Conservation (phyloP, 1,140 invertebrate species). For the Portunus trituberculatus region DNA sequence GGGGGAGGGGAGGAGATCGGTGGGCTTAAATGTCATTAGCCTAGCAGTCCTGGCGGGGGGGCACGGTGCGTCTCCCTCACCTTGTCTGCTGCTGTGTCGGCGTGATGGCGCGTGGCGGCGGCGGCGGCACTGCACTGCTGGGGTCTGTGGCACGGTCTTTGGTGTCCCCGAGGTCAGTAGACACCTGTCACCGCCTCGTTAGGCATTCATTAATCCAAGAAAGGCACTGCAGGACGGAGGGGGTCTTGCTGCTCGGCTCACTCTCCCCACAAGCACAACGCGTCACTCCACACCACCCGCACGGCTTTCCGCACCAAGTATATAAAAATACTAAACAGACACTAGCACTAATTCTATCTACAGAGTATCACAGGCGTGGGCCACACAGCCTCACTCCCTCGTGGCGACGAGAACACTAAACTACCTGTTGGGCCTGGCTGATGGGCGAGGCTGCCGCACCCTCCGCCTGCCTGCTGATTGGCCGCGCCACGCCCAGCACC, state of each 20-base stretch:
- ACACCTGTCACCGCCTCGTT: slow-evolving; percentile 57
- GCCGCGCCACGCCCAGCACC: slow-evolving; percentile 69
- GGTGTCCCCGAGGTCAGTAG: slow-evolving; percentile 34
- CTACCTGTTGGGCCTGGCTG: slow-evolving; percentile 70
- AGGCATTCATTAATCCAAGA: slow-evolving; percentile 62
- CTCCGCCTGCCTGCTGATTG: slow-evolving; percentile 64
- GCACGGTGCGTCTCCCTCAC: not conserved
- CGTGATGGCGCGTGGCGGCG: not conserved
- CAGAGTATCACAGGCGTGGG: slow-evolving; percentile 69
- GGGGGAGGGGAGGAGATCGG: not conserved
- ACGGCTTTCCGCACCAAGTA: slow-evolving; percentile 23
- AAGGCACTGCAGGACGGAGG: slow-evolving; percentile 61
- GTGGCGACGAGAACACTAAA: slow-evolving; percentile 67
- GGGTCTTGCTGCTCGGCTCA: not conserved
- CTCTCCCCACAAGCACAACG: not conserved
- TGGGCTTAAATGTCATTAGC: not conserved
- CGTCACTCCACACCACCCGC: not conserved
- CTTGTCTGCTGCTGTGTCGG: not conserved
- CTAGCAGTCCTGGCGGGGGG: slow-evolving; percentile 9
- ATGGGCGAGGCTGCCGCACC: slow-evolving; percentile 66
- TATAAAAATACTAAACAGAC: slow-evolving; percentile 46
- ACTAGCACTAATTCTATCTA: slow-evolving; percentile 67
- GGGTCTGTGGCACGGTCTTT: not conserved
- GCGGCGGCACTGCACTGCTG: not conserved
- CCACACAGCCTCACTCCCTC: slow-evolving; percentile 68